Evolutionary conservation across 2,113 vertebrate species (phyloP).

Genomic region (Thamnophis sirtalis): DNA sequence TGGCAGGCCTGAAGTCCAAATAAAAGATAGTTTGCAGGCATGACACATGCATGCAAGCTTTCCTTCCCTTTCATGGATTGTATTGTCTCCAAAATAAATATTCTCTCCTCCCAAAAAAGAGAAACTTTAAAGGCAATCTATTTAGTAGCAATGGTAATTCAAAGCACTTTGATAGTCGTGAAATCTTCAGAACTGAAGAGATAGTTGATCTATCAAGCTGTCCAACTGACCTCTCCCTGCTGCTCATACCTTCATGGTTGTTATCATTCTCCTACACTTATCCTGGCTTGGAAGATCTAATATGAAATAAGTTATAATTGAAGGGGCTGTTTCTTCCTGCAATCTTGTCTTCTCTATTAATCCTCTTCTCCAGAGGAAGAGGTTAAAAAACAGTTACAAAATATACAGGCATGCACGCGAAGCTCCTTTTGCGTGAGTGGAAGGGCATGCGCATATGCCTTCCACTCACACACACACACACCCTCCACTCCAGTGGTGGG

Average conservation of each 20-base stretch:
- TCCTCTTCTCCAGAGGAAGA: background rate
- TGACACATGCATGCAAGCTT: no score
- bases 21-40: no score
- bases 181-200: background rate
- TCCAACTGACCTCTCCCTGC: background rate
- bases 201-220: background rate
- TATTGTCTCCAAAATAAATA: background rate
- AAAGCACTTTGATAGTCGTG: background rate
- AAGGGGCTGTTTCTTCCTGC: background rate
- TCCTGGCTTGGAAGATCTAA: background rate
- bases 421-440: no score
- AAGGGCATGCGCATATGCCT: no score
- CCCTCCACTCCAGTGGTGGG: no score
- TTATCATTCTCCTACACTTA: background rate
- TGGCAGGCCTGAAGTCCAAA: no score
- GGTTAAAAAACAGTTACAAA: background rate
- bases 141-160: background rate
- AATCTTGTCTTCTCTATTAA: background rate
- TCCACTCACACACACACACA: no score
- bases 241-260: background rate
- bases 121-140: background rate
- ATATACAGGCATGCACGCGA: background rate
- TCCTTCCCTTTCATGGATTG: background rate
- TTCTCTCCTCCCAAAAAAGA: background rate
- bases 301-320: background rate